A percentile compares a stretch with the other conserved stretches of the same genome.
Conservation (phyloP, 2,888 invertebrate genomes). For the Coleophora flavipennella region DNA sequence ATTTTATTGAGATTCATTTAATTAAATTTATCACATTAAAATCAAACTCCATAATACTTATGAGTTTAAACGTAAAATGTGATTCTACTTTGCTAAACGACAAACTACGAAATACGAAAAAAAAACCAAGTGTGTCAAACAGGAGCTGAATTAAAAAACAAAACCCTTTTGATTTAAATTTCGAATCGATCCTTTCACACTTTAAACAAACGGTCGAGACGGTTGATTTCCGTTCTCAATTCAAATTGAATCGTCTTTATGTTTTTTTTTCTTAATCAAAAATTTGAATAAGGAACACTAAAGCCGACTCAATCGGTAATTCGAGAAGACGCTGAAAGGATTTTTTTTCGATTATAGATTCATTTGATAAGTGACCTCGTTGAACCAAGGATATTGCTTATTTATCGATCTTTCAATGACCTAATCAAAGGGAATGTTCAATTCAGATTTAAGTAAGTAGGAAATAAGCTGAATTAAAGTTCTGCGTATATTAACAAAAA, state of each 20-base stretch:
- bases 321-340: constrained; percentile 45
- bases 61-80: too few species aligned
- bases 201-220: constrained; percentile 62
- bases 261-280: constrained; percentile 40
- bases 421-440: constrained; percentile 33
- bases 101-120: too few species aligned
- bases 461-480: too few species aligned
- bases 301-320: constrained; percentile 58
- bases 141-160: constrained; percentile 42
- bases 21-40: constrained; percentile 6
- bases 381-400: constrained; percentile 61
- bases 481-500: too few species aligned
- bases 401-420: constrained; percentile 60
- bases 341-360: constrained; percentile 69
- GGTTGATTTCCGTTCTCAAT: constrained; percentile 71
- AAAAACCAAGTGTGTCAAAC: constrained; percentile 18
- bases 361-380: constrained; percentile 70
- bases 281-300: constrained; percentile 36
- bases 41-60: too few species aligned
- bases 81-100: too few species aligned
- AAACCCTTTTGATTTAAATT: constrained; percentile 39
- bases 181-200: constrained; percentile 70
- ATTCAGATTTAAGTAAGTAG: too few species aligned
- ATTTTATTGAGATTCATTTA: constrained; percentile 37
- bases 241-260: constrained; percentile 60